Evolutionary conservation across 2,888 invertebrate genomes (phyloP).

Genomic region (Spodoptera exigua): DNA sequence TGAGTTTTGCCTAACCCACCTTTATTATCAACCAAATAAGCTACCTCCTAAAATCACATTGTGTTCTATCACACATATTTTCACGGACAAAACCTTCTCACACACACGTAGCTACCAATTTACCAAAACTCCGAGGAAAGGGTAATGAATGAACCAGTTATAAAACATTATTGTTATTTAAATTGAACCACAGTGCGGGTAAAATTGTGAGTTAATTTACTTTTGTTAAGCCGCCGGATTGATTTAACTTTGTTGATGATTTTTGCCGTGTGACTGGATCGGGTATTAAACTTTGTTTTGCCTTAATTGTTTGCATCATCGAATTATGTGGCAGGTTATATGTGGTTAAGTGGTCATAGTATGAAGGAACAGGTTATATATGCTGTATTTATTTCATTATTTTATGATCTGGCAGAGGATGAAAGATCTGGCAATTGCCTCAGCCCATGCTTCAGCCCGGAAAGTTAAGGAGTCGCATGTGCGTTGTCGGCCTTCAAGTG

Average conservation of each 20-base stretch:
- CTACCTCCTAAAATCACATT: background rate
- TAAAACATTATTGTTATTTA: constrained; percentile 59
- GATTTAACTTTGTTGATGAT: constrained; percentile 50
- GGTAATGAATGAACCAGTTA: constrained; percentile 61
- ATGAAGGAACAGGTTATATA: no score
- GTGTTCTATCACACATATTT: constrained; percentile 46
- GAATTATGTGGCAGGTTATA: no score
- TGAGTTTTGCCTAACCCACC: no score
- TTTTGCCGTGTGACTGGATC: constrained; percentile 25
- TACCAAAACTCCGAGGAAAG: constrained; percentile 51
- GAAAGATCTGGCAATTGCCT: no score
- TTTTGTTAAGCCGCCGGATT: constrained; percentile 44
- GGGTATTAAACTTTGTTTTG: constrained; percentile 3
- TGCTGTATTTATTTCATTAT: no score
- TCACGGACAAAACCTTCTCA: constrained; percentile 57
- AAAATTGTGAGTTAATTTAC: constrained; percentile 47
- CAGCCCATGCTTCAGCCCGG: no score
- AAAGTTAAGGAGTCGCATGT: no score
- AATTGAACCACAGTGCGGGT: constrained; percentile 42
- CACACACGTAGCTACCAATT: constrained; percentile 60
- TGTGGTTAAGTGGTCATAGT: no score
- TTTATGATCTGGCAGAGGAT: no score
- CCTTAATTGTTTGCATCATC: no score
- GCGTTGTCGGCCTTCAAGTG: no score
- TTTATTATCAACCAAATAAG: no score